These are phyloP conservation scores for Chymomyza amoena DNA, from an alignment of 2,888 invertebrate species.

Conservation along the genomic window DNA sequence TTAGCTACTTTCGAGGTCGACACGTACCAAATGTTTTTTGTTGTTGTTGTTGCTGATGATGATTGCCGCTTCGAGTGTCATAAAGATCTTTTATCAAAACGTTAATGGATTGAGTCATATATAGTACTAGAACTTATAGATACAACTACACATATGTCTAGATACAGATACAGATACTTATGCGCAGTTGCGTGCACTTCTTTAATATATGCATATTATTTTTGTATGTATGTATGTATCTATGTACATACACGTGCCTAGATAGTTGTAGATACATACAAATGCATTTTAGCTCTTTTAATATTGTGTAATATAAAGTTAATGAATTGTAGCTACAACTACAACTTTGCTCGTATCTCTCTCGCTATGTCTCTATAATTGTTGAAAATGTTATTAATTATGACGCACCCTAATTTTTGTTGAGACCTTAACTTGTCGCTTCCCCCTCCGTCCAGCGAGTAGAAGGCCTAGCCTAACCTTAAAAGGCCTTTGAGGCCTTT, in stretches of 20 bases:
- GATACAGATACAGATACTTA: not conserved
- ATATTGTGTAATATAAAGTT: constrained; percentile 51
- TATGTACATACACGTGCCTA: constrained; percentile 23
- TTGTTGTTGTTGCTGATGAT: constrained; percentile 58
- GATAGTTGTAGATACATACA: not conserved
- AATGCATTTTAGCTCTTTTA: not conserved
- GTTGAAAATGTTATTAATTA: constrained; percentile 63
- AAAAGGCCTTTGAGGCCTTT: not conserved
- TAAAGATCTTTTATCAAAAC: constrained; percentile 75
- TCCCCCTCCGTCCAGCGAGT: not conserved
- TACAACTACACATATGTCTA: not conserved
- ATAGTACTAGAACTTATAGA: constrained; percentile 3
- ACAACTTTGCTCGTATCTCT: not conserved
- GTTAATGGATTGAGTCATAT: constrained; percentile 74
- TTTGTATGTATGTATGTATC: not conserved
- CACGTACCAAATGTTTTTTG: constrained; percentile 62
- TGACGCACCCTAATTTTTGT: constrained; percentile 60
- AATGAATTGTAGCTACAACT: constrained; percentile 47
- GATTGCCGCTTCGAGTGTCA: constrained; percentile 74
- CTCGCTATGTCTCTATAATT: not conserved
- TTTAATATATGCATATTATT: no score
- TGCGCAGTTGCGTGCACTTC: constrained; percentile 32
- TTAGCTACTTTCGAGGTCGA: constrained; percentile 33
- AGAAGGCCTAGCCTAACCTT: not conserved
- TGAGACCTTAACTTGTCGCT: not conserved